phyloP scores from a whole-genome alignment of 1,140 invertebrate genomes.

The Cotesia glomerata region DNA sequence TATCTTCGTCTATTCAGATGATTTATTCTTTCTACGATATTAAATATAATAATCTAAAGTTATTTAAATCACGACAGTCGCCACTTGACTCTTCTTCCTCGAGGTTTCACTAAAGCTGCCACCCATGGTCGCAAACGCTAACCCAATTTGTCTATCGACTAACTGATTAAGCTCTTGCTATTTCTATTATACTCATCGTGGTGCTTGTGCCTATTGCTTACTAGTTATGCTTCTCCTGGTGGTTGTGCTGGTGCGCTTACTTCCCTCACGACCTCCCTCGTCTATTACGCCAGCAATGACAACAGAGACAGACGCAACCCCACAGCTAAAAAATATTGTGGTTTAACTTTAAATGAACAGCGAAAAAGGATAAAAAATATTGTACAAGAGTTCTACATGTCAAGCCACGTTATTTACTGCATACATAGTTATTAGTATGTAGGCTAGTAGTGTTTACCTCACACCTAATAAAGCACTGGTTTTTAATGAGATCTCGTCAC shows the following conservation, averaged over 20 bases:
- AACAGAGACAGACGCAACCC: constrained; percentile 10
- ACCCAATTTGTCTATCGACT: constrained; percentile 65
- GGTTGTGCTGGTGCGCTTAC: background rate
- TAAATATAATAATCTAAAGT: background rate
- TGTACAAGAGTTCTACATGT: constrained; percentile 6
- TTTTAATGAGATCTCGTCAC: constrained; percentile 27
- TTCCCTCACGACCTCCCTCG: constrained; percentile 13
- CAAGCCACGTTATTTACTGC: constrained; percentile 1
- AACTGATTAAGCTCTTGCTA: constrained; percentile 63
- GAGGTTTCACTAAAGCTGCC: constrained; percentile 31
- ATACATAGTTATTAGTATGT: constrained; percentile 14
- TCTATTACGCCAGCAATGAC: background rate
- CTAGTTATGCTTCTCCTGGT: background rate
- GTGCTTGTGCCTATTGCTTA: constrained; percentile 20
- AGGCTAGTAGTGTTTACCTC: constrained; percentile 27
- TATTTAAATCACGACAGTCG: constrained; percentile 19
- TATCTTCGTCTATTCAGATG: background rate
- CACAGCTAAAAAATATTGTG: background rate
- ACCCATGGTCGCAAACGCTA: constrained; percentile 52
- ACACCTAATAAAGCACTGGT: constrained; percentile 9
- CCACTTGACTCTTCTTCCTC: constrained; percentile 19
- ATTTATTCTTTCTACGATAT: background rate
- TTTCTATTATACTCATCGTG: constrained; percentile 37
- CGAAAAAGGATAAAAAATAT: background rate
- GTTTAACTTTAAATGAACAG: too few species aligned